phyloP scores from a whole-genome alignment of 37 sponge, comb jelly and placozoan genomes.

The Tethya wilhelma region DNA sequence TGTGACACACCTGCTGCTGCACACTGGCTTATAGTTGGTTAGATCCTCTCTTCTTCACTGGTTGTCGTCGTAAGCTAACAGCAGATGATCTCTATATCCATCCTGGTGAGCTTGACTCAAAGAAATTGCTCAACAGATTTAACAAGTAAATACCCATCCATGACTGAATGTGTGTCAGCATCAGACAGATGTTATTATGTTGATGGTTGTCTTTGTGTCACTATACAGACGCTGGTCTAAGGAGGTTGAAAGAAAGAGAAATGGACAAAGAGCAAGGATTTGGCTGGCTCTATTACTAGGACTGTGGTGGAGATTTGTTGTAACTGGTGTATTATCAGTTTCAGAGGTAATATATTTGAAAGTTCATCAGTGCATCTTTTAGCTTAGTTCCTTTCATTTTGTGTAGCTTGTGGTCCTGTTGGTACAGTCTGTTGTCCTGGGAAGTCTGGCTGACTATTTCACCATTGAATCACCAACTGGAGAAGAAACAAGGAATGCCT shows the following conservation, averaged over 20 bases:
- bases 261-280: conserved; percentile 39
- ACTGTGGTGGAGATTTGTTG: conserved; percentile 36
- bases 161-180: background rate
- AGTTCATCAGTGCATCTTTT: background rate
- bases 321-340: conserved; percentile 27
- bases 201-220: too few species aligned
- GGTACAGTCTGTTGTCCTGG: conserved; percentile 64
- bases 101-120: conserved; percentile 37
- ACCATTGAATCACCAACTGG: conserved; percentile 17
- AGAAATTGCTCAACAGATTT: conserved; percentile 44
- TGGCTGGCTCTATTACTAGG: conserved; percentile 44
- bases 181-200: too few species aligned
- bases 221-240: too few species aligned
- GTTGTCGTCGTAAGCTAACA: conserved; percentile 30
- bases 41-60: conserved; percentile 54
- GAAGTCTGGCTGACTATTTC: conserved; percentile 68
- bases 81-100: conserved; percentile 57
- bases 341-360: too few species aligned
- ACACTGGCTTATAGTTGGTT: conserved; percentile 42
- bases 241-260: too few species aligned
- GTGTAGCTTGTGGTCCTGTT: conserved; percentile 40
- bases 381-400: too few species aligned
- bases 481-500: conserved; percentile 52
- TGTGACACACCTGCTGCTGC: background rate
- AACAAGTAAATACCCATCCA: conserved; percentile 24